phyloP scores from a whole-genome alignment of 1,140 invertebrate genomes.

The Ganaspis sp. region DNA sequence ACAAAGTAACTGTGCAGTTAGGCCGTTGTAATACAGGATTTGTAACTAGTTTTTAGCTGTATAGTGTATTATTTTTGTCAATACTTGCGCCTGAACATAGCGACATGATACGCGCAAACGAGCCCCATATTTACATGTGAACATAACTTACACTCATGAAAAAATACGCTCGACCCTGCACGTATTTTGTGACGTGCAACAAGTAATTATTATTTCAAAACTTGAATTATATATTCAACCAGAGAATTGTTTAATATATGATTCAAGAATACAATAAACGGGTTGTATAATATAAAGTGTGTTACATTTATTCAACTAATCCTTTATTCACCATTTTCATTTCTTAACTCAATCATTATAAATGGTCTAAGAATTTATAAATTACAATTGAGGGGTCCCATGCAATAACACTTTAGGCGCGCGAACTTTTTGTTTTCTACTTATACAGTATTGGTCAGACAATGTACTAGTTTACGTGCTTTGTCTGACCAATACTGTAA shows the following conservation, averaged over 20 bases:
- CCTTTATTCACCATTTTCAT: not conserved
- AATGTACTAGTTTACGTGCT: no score
- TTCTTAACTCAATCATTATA: no score
- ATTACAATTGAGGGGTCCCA: no score
- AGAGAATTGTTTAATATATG: constrained; percentile 69
- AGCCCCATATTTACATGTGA: constrained; percentile 20
- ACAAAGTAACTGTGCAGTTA: not conserved
- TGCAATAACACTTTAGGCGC: no score
- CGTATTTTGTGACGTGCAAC: constrained; percentile 20
- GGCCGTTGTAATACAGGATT: constrained; percentile 23
- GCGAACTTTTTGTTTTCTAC: no score
- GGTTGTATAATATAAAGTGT: constrained; percentile 65
- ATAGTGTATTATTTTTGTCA: constrained; percentile 60
- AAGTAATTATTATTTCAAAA: constrained; percentile 51
- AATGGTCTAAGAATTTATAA: no score
- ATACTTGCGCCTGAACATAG: constrained; percentile 40
- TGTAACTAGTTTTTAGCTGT: constrained; percentile 49
- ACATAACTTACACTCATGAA: not conserved
- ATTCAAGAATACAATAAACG: constrained; percentile 72
- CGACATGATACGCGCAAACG: constrained; percentile 33
- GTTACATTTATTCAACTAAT: not conserved
- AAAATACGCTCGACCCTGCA: not conserved
- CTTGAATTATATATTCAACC: constrained; percentile 68
- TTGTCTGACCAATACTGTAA: no score
- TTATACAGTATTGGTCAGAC: no score